Percentiles rank a stretch among this genome's conserved stretches.
phyloP scores from a whole-genome alignment of 2,888 invertebrate species.

The Phasia obesa region DNA sequence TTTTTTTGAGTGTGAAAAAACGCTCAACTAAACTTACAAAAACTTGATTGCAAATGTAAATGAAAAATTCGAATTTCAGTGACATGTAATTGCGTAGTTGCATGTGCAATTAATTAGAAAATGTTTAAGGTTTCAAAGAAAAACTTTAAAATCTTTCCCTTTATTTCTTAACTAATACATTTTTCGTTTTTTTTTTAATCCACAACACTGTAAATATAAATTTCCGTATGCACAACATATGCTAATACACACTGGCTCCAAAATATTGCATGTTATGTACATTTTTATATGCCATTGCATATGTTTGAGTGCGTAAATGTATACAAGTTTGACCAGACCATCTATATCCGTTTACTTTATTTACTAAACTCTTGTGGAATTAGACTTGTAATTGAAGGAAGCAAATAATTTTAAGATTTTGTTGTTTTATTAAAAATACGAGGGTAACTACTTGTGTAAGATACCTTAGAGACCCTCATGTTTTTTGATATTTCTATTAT shows the following conservation, averaged over 20 bases:
- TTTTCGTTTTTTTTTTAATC: background rate
- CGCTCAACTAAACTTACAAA: too few species aligned
- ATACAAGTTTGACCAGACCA: slow-evolving; percentile 46
- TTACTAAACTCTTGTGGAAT: slow-evolving; percentile 30
- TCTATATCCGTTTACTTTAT: slow-evolving; percentile 33
- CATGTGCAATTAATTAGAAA: too few species aligned
- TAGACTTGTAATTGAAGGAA: slow-evolving; percentile 51
- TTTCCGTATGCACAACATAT: background rate
- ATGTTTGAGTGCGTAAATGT: background rate
- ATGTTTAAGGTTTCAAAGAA: too few species aligned
- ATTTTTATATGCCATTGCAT: slow-evolving; percentile 1
- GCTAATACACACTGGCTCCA: background rate
- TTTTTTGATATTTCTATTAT: too few species aligned
- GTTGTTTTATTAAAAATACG: background rate
- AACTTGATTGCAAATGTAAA: too few species aligned
- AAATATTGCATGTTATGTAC: background rate
- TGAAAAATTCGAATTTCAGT: too few species aligned
- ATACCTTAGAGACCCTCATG: too few species aligned
- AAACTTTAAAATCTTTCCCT: background rate
- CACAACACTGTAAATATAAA: background rate
- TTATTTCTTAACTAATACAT: background rate
- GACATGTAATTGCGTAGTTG: too few species aligned
- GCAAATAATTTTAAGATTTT: slow-evolving; percentile 41
- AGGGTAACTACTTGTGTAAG: too few species aligned
- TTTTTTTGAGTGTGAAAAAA: too few species aligned